phyloP scores from a whole-genome alignment of 2,113 vertebrate genomes.

The Agapornis roseicollis region DNA sequence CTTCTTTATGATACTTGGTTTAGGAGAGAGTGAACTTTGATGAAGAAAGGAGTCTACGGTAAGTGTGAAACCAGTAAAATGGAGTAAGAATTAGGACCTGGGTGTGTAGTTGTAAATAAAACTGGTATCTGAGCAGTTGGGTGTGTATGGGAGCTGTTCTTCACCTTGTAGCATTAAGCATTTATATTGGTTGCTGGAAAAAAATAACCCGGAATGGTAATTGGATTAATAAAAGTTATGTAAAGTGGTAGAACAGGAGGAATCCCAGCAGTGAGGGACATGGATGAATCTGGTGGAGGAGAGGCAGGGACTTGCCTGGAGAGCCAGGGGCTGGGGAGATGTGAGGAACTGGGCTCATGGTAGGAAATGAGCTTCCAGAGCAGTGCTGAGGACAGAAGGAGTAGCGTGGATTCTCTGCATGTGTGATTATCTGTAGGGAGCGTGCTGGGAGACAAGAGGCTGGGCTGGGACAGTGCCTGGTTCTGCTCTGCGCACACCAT shows the following conservation, averaged over 20 bases:
- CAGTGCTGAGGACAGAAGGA: neutral
- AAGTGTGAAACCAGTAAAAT: accelerated
- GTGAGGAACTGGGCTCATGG: accelerated
- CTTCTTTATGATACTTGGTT: neutral
- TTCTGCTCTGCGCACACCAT: neutral
- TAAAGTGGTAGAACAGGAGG: neutral
- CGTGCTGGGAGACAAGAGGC: neutral
- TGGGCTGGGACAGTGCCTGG: neutral
- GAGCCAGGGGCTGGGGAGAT: neutral
- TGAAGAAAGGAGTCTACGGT: neutral
- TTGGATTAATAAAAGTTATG: neutral
- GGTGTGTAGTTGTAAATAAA: neutral
- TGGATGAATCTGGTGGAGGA: neutral
- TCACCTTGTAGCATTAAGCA: neutral
- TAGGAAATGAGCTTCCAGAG: neutral
- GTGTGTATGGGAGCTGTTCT: neutral
- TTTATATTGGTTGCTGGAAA: neutral
- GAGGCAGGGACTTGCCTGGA: neutral
- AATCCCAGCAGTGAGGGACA: no score
- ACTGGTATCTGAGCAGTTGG: neutral
- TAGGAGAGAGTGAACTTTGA: neutral
- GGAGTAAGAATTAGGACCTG: neutral
- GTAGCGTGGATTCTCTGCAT: neutral
- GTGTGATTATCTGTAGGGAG: neutral
- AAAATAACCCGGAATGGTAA: neutral